Evolutionary conservation across 1,140 invertebrate genomes (phyloP).

Genomic region (Chrysoperla carnea): DNA sequence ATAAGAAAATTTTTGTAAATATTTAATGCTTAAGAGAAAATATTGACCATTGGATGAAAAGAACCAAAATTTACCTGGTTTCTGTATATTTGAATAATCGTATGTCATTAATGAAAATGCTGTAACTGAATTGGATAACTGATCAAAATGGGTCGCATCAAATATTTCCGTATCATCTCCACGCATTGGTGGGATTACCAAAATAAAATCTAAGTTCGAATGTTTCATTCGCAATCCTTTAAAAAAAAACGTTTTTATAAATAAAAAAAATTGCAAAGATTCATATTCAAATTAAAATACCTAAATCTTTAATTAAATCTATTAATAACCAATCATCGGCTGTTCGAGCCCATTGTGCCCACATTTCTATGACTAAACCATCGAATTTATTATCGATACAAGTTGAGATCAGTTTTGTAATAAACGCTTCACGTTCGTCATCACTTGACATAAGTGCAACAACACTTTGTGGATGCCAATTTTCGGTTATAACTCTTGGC

Average conservation of each 20-base stretch:
- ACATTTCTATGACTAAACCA: constrained; percentile 77
- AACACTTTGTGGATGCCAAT: constrained; percentile 55
- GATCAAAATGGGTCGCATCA: constrained; percentile 54
- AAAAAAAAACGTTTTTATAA: not conserved
- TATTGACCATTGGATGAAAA: not conserved
- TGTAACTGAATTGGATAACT: constrained; percentile 55
- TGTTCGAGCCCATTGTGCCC: constrained; percentile 59
- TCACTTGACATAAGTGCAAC: constrained; percentile 38
- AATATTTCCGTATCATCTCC: constrained; percentile 54
- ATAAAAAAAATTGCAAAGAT: not conserved
- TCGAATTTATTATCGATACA: constrained; percentile 56
- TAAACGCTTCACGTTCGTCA: constrained; percentile 29
- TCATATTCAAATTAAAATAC: constrained; percentile 17
- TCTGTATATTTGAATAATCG: constrained; percentile 71
- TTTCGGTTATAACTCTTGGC: constrained; percentile 73
- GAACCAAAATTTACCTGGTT: constrained; percentile 44
- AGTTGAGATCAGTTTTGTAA: constrained; percentile 37
- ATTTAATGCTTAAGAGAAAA: no score
- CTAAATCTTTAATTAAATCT: constrained; percentile 40
- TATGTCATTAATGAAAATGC: constrained; percentile 91
- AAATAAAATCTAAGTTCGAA: constrained; percentile 43
- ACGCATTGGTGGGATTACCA: constrained; percentile 70
- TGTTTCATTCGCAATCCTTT: constrained; percentile 10
- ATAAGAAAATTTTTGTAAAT: constrained; percentile 4
- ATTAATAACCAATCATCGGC: constrained; percentile 42